phyloP scores from a whole-genome alignment of 1,140 invertebrate species.

The Vanessa tameamea region DNA sequence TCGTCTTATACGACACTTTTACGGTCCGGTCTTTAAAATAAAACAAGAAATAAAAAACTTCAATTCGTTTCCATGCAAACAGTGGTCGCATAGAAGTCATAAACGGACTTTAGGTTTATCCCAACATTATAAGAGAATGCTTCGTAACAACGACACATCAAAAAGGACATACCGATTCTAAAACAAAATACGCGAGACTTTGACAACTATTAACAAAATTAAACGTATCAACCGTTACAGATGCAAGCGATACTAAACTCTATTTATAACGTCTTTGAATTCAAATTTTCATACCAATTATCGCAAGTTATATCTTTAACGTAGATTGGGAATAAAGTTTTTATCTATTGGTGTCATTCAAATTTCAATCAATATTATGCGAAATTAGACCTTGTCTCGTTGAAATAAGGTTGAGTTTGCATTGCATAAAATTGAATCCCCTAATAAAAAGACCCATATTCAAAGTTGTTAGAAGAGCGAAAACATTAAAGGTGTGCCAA shows the following conservation, averaged over 20 bases:
- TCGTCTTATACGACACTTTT: conserved; percentile 49
- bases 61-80: conserved; percentile 63
- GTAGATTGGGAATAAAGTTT: conserved; percentile 55
- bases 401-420: conserved; percentile 39
- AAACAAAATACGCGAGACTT: conserved; percentile 67
- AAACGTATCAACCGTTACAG: conserved; percentile 7
- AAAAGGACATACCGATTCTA: conserved; percentile 67
- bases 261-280: conserved; percentile 19
- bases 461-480: conserved; percentile 73
- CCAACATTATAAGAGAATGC: conserved; percentile 73
- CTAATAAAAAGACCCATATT: conserved; percentile 73
- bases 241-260: conserved; percentile 35
- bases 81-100: conserved; percentile 68
- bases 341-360: conserved; percentile 71
- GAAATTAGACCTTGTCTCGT: conserved; percentile 41
- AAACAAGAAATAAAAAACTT: conserved; percentile 70
- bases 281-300: conserved; percentile 26
- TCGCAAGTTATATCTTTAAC: conserved; percentile 41
- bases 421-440: conserved; percentile 23
- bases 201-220: conserved; percentile 33
- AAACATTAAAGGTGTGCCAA: conserved; percentile 74
- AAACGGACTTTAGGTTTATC: conserved; percentile 74
- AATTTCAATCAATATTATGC: conserved; percentile 44
- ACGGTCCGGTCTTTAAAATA: conserved; percentile 57
- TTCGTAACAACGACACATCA: conserved; percentile 64